These are phyloP conservation scores for Acanthornis magna DNA, from an alignment of 2,797 vertebrate species.

Conservation along the genomic window DNA sequence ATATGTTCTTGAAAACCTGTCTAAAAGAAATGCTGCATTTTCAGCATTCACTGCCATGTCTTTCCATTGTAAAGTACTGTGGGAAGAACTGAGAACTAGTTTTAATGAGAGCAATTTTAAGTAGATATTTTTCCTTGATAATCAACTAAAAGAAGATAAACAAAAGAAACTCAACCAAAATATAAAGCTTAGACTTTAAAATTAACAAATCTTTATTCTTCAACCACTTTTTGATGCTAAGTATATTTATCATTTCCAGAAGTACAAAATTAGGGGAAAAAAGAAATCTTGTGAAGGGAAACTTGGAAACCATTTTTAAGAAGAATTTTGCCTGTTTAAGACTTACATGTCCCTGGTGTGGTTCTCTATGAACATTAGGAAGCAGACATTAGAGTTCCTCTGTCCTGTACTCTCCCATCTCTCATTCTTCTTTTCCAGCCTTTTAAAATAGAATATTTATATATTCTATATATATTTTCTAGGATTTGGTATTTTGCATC, in stretches of 20 bases:
- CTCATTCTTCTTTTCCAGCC: not conserved
- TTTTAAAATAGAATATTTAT: not conserved
- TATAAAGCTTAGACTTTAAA: not conserved
- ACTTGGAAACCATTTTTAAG: not conserved
- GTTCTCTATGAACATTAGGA: not conserved
- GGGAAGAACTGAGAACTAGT: not conserved
- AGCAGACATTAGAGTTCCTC: not conserved
- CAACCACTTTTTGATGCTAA: not conserved
- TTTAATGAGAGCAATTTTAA: not conserved
- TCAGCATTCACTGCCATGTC: not conserved
- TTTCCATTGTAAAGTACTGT: not conserved
- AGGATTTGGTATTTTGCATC: not conserved
- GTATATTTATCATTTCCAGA: not conserved
- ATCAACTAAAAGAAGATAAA: not conserved
- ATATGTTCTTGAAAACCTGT: not conserved
- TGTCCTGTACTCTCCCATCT: not conserved
- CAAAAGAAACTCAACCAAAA: not conserved
- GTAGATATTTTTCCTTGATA: not conserved
- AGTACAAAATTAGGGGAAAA: not conserved
- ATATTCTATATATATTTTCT: not conserved
- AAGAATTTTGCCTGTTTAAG: not conserved
- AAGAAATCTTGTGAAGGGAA: not conserved
- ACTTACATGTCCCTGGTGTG: accelerated
- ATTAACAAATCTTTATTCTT: not conserved
- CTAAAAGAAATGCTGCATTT: not conserved